Conservation (phyloP, 2,888 invertebrate genomes). For the Hemicrepidius hirtus region DNA sequence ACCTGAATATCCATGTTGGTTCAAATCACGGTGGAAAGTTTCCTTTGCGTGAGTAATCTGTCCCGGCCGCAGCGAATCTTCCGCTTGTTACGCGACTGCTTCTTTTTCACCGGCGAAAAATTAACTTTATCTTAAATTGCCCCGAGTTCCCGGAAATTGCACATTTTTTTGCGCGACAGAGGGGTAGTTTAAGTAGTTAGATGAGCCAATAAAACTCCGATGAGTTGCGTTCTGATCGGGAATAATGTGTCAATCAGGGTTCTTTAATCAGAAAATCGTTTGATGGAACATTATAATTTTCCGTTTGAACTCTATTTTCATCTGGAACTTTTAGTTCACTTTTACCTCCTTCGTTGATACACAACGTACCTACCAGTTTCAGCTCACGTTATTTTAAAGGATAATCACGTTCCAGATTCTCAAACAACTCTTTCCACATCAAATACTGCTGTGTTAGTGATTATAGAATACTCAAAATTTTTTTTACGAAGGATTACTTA, state of each 20-base stretch:
- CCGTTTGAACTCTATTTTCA: neutral
- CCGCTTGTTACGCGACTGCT: conserved; percentile 55
- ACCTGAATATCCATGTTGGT: conserved; percentile 17
- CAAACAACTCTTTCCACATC: no score
- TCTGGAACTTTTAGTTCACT: neutral
- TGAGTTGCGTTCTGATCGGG: conserved; percentile 50
- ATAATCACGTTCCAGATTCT: no score
- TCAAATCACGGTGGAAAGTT: conserved; percentile 41
- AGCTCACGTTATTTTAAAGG: no score
- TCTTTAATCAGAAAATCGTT: conserved; percentile 23
- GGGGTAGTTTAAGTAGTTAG: conserved; percentile 59
- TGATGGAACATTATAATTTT: conserved; percentile 13
- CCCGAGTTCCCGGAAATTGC: conserved; percentile 59
- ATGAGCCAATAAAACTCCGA: conserved; percentile 57
- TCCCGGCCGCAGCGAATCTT: conserved; percentile 55
- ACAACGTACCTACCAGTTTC: no score
- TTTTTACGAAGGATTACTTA: no score
- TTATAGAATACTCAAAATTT: no score
- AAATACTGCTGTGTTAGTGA: no score
- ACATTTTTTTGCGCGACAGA: conserved; percentile 59
- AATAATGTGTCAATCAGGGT: conserved; percentile 42
- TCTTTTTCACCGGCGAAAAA: conserved; percentile 58
- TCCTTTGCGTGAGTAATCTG: conserved; percentile 57
- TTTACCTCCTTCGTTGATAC: neutral
- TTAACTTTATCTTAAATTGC: conserved; percentile 63